A percentile compares a stretch with the other conserved stretches of the same genome.
Conservation (phyloP, 2,888 invertebrate species). For the Drosophila nigritarsus region DNA sequence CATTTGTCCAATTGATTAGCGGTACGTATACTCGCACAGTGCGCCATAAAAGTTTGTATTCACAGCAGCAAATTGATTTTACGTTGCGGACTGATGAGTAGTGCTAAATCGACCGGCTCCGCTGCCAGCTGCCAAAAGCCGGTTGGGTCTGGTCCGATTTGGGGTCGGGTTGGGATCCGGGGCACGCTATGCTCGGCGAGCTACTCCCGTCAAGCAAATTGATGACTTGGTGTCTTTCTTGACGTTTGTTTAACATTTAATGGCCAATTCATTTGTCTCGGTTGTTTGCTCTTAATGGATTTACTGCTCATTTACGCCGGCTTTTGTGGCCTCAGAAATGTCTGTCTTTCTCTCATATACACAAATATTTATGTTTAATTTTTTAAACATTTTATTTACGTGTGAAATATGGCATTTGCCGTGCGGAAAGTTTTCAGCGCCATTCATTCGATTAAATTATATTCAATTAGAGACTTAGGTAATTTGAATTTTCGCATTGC, state of each 20-base stretch:
- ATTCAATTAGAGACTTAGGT: constrained; percentile 58
- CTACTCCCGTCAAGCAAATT: constrained; percentile 23
- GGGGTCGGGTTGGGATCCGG: constrained; percentile 14
- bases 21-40: constrained; percentile 51
- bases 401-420: constrained; percentile 50
- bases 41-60: constrained; percentile 63
- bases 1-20: constrained; percentile 72
- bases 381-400: constrained; percentile 35
- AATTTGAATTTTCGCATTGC: constrained; percentile 45
- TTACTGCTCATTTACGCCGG: constrained; percentile 34
- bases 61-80: constrained; percentile 69
- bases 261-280: constrained; percentile 37
- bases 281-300: constrained; percentile 40
- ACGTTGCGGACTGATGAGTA: constrained; percentile 51
- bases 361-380: constrained; percentile 2
- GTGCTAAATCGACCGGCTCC: constrained; percentile 34
- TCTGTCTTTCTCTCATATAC: neutral
- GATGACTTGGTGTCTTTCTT: constrained; percentile 31
- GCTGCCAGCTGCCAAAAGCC: constrained; percentile 19
- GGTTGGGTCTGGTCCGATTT: constrained; percentile 33
- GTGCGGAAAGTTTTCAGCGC: constrained; percentile 59
- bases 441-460: constrained; percentile 57
- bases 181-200: constrained; percentile 7
- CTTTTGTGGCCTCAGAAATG: constrained; percentile 8
- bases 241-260: constrained; percentile 48